Evolutionary conservation across 1,140 invertebrate species (phyloP).

Genomic region (Plectrocnemia conspersa): DNA sequence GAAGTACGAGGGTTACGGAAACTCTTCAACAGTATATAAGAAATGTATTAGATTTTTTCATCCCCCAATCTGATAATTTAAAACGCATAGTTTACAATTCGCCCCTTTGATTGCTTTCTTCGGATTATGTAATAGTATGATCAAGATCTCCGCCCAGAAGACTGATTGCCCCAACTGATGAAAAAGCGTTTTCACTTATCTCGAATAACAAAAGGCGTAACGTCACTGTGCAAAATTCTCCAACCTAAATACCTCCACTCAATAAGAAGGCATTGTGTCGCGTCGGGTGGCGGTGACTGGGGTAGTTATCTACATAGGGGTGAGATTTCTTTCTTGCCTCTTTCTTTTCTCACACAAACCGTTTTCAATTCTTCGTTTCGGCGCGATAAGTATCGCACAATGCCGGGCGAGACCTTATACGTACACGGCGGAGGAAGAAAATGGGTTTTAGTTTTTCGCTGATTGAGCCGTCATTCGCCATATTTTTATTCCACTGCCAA

Average conservation of each 20-base stretch:
- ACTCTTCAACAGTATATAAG: too few relatives aligned
- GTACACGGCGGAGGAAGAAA: conserved; percentile 31
- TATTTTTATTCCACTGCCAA: conserved; percentile 30
- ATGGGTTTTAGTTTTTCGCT: conserved; percentile 34
- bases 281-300: conserved; percentile 4
- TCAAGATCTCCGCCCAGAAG: too few relatives aligned
- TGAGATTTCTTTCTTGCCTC: conserved; percentile 21
- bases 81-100: too few relatives aligned
- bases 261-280: conserved; percentile 21
- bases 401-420: conserved; percentile 20
- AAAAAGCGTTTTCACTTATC: conserved; percentile 23
- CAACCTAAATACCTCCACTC: conserved; percentile 25
- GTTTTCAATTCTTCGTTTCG: conserved; percentile 21
- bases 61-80: too few relatives aligned
- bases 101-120: too few relatives aligned
- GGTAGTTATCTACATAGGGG: conserved; percentile 5
- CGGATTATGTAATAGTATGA: too few relatives aligned
- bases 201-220: conserved; percentile 16
- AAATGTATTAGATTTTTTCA: too few relatives aligned
- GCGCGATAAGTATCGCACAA: conserved; percentile 34
- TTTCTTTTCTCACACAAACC: conserved; percentile 23
- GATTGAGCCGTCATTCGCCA: conserved; percentile 33
- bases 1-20: too few relatives aligned
- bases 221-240: conserved; percentile 21
- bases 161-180: too few relatives aligned